Conservation (phyloP, 35 echinoderm and acorn worm genomes). For the Eucidaris tribuloides region DNA sequence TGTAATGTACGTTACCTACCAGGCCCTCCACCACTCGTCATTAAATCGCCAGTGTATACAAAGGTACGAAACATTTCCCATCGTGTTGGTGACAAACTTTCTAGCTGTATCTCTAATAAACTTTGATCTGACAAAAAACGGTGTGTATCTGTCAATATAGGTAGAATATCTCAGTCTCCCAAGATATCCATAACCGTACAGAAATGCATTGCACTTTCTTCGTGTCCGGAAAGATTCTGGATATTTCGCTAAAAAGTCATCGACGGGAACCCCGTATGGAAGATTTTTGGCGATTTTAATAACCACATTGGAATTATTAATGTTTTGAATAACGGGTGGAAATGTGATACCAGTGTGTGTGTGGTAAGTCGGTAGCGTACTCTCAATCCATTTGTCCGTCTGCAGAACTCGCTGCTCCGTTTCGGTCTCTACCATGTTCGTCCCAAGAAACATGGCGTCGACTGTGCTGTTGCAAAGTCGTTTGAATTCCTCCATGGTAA, state of each 20-base stretch:
- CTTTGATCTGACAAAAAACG: background rate
- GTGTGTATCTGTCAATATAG: background rate
- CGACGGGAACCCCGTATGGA: background rate
- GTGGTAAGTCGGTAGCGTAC: background rate
- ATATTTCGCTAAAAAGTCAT: constrained; percentile 5
- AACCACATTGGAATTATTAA: background rate
- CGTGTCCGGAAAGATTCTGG: background rate
- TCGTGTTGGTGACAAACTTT: background rate
- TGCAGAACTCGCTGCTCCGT: background rate
- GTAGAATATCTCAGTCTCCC: background rate
- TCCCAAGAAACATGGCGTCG: constrained; percentile 12
- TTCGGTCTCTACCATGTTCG: background rate
- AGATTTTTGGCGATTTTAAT: constrained; percentile 9
- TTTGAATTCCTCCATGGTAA: constrained; percentile 28
- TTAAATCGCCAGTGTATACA: constrained; percentile 54
- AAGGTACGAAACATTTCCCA: background rate
- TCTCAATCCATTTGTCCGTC: background rate
- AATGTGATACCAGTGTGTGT: background rate
- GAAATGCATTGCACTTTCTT: constrained; percentile 18
- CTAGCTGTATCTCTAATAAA: background rate
- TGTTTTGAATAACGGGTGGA: background rate
- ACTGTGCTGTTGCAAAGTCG: constrained; percentile 7
- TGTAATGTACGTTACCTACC: too few species aligned
- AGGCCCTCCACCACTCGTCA: constrained; percentile 21
- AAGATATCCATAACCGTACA: constrained; percentile 45